Conservation (phyloP, 1,140 invertebrate genomes). For the Hyles vespertilio region DNA sequence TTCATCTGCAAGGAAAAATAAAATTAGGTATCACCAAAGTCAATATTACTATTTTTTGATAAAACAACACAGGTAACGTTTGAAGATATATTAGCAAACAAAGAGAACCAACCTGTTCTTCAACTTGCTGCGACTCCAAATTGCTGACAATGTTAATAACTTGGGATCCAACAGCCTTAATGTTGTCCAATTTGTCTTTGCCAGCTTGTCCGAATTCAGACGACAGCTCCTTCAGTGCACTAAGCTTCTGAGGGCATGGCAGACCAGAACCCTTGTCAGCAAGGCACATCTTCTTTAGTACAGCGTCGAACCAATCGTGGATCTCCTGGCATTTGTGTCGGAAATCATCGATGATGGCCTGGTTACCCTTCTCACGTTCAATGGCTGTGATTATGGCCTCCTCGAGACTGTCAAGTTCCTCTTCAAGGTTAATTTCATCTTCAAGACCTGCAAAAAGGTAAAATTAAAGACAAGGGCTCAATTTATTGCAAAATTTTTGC, state of each 20-base stretch:
- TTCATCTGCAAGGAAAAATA: conserved; percentile 78
- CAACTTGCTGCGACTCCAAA: conserved; percentile 92
- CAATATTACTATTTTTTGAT: background rate
- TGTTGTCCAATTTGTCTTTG: conserved; percentile 80
- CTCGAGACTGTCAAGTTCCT: conserved; percentile 83
- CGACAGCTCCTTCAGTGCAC: conserved; percentile 79
- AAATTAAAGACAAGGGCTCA: background rate
- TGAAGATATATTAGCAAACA: background rate
- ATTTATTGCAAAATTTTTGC: conserved; percentile 60
- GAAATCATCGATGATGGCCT: conserved; percentile 87
- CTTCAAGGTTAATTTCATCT: conserved; percentile 82
- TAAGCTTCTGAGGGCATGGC: conserved; percentile 87
- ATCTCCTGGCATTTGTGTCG: conserved; percentile 84
- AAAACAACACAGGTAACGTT: too few relatives aligned
- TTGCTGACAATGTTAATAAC: conserved; percentile 89
- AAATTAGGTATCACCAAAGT: conserved; percentile 6
- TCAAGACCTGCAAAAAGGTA: conserved; percentile 59
- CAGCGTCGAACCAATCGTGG: conserved; percentile 86
- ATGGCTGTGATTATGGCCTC: conserved; percentile 82
- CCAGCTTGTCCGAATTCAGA: conserved; percentile 83
- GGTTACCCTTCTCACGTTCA: conserved; percentile 84
- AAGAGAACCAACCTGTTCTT: conserved; percentile 82
- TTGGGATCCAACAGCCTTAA: conserved; percentile 81
- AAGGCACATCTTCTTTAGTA: conserved; percentile 86
- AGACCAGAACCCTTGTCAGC: conserved; percentile 89